These are phyloP conservation scores for Archips crataeganus DNA, from an alignment of 2,888 invertebrate species.

Conservation along the genomic window DNA sequence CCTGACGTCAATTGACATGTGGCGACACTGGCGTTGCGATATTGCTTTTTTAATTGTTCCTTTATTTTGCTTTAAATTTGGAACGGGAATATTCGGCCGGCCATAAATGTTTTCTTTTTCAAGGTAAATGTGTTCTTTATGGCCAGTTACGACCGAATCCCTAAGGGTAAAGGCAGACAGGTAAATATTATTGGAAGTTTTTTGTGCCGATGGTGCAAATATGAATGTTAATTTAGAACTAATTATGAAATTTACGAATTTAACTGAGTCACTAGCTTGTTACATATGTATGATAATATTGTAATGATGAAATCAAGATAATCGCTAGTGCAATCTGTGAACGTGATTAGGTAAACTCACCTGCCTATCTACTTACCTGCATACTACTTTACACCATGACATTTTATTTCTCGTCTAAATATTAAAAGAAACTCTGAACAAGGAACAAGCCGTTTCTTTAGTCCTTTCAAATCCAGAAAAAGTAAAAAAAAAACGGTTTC, in stretches of 20 bases:
- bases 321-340: no score
- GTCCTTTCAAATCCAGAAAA: constrained; percentile 22
- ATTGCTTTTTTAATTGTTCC: constrained; percentile 47
- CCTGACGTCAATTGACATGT: constrained; percentile 77
- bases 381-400: not conserved
- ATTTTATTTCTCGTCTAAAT: not conserved
- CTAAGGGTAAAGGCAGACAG: not conserved
- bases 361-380: no score
- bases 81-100: not conserved
- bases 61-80: constrained; percentile 45
- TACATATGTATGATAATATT: no score
- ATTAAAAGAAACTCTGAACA: constrained; percentile 28
- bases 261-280: no score
- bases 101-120: not conserved
- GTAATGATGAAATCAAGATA: no score
- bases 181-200: not conserved
- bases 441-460: constrained; percentile 33
- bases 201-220: not conserved
- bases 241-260: no score
- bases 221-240: no score
- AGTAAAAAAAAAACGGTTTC: constrained; percentile 46
- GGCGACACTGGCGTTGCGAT: constrained; percentile 58
- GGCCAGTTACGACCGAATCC: not conserved
- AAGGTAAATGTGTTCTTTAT: not conserved
- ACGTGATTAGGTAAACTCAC: no score